Evolutionary conservation across 2,888 invertebrate genomes (phyloP), one percentile per base, ranked within the genome.

Genomic region (Coelopa pilipes): DNA sequence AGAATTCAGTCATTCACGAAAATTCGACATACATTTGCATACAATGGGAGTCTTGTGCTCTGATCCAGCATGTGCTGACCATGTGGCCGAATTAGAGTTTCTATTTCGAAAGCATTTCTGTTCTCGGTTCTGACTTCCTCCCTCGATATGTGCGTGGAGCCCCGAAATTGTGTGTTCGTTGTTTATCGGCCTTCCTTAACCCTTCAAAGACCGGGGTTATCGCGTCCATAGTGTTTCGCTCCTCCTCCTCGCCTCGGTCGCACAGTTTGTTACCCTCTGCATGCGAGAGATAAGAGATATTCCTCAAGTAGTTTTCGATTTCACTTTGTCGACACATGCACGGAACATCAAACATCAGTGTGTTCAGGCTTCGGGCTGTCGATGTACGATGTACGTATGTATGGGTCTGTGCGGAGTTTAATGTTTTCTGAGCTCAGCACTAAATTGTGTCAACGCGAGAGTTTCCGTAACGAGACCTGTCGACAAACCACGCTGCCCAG

Each of bases 391-490:
- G 21, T n/a, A n/a, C n/a, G 7, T 34, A 34, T 34, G 34, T n/a
- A 19, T n/a, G 9, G 57, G 15, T 24, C 46, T 13, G 17, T 21
- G 45, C 45, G 45, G 21, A 46, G 17, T 45, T 46, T 57, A 45
- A 59, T 59, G 5, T 55, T 59, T 57, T 69, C 59, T 69, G n/a
- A 46, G 47, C 59, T 57, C 69, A 69, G 69, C 69, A 69, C 19
- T 46, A 59, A 66, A 66, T 46, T 69, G 15, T 69, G 59, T 59
- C 69, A 47, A 34, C 34, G 34, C 34, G 34, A 34, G 34, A 34
- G 7, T 34, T 34, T 34, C 34, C 34, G 34, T 4, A 34, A 34
- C 34, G 34, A 34, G 7, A 34, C 34, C 34, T 34, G 34, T 7
- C 34, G 34, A 2, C n/a, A n/a, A 34, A 34, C 4, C 34, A 34